Base-by-base conservation (phyloP, 2,797 vertebrate species). In the Poecilia wingei region DNA sequence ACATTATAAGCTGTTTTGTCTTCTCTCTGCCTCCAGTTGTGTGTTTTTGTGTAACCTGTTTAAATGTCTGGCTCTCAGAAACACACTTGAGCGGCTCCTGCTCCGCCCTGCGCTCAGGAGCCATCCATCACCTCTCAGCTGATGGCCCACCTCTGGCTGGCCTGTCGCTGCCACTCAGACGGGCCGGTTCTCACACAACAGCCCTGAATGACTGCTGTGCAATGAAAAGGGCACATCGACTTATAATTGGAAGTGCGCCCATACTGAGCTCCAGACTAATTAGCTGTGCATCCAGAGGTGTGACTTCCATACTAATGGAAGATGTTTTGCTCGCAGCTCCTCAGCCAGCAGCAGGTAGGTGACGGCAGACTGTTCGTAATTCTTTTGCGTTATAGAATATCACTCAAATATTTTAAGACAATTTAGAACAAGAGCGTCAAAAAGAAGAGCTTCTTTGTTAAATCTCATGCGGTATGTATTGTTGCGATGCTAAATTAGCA, bases 61-160 rank as follows among this genome's bases (percentile, higher is more conserved):
- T 71, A 64, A 76, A 72, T 68, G 68, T 70, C 53, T 5, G 66
- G 64, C 49, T 72, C 22, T 83, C 76, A 46, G 43, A 86, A 84
- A 90, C 86, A 84, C 53, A 68, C 77, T 77, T 86, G 87, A 89
- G 83, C 84, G 39, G 84, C 77, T 85, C 73, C 89, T 84, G 83
- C 74, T 85, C 84, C 77, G 74, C 75, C 55, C 80, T n/a, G 41
- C 57, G 39, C 49, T 82, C 70, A 31, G 82, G 73, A 87, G 61
- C 75, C 86, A 94, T 93, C 89, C 86, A 93, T 94, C 94, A 93
- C 72, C 78, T 81, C 82, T 88, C 82, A 74, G 89, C 88, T 82
- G 88, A 91, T 84, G 82, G 79, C 84, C 82, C 82, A 86, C 70
- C 76, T 36, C 74, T 81, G 84, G 53, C 86, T 43, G 10, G 72